Evolutionary conservation across 2,888 invertebrate genomes (phyloP).

Genomic region (Gandaritis pyraliata): DNA sequence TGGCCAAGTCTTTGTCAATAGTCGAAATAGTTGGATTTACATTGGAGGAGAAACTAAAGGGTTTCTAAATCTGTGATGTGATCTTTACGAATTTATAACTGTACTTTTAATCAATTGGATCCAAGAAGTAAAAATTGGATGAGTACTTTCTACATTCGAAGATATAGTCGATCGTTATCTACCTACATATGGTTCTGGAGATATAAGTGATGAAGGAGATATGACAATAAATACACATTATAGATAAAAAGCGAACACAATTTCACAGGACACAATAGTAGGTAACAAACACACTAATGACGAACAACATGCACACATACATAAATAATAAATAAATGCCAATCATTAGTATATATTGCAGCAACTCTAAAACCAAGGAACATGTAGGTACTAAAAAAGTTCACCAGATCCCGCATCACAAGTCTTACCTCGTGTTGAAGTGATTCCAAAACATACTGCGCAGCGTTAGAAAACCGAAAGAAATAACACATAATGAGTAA

Average conservation of each 20-base stretch:
- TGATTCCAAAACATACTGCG: slow-evolving; percentile 99
- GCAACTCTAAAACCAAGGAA: slow-evolving; percentile 34
- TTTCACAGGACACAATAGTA: slow-evolving; percentile 85
- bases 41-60: slow-evolving; percentile 5
- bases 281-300: slow-evolving; percentile 42
- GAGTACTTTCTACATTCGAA: slow-evolving; percentile 6
- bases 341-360: slow-evolving; percentile 35
- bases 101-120: slow-evolving; percentile 15
- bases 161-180: background rate
- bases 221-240: slow-evolving; percentile 44
- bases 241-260: slow-evolving; percentile 85
- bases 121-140: background rate
- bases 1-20: background rate
- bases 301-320: slow-evolving; percentile 48
- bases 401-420: slow-evolving; percentile 46
- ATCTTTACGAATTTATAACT: slow-evolving; percentile 18
- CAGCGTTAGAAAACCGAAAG: slow-evolving; percentile 91
- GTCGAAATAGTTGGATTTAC: background rate
- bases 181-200: slow-evolving; percentile 19
- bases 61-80: slow-evolving; percentile 10
- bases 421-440: slow-evolving; percentile 99
- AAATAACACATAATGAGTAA: slow-evolving; percentile 85
- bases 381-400: slow-evolving; percentile 24
- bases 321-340: slow-evolving; percentile 43
- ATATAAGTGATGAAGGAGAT: slow-evolving; percentile 22